Conservation (phyloP, 2,888 invertebrate genomes). For the Drosophila falleni region DNA sequence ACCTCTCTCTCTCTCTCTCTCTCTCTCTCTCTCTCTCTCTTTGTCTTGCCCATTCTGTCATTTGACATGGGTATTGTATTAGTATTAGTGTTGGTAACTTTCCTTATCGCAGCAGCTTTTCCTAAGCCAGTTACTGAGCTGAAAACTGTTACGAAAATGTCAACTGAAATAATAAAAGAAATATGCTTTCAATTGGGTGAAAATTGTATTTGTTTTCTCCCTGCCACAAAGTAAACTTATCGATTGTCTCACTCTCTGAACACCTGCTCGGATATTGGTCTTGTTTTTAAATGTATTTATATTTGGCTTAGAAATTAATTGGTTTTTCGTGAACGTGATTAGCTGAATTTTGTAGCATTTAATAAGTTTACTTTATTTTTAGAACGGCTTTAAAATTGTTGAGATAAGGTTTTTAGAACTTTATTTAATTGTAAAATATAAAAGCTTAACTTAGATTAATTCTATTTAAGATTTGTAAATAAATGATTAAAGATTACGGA, state of each 20-base stretch:
- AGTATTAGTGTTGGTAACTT: conserved; percentile 12
- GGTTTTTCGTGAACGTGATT: background rate
- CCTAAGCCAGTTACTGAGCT: conserved; percentile 38
- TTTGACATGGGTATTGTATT: conserved; percentile 20
- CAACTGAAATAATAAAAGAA: conserved; percentile 48
- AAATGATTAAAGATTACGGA: background rate
- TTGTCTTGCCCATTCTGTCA: too few species aligned
- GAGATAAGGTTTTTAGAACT: background rate
- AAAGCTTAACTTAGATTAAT: background rate
- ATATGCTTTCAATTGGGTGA: conserved; percentile 47
- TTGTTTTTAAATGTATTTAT: conserved; percentile 6
- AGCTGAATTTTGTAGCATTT: background rate
- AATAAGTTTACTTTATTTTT: too few species aligned
- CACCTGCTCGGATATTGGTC: background rate
- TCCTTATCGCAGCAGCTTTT: conserved; percentile 17
- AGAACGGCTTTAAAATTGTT: background rate
- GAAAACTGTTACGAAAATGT: conserved; percentile 33
- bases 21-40: too few species aligned
- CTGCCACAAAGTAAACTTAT: conserved; percentile 18
- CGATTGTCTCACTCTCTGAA: conserved; percentile 14
- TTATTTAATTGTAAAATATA: background rate
- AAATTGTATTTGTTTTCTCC: conserved; percentile 18
- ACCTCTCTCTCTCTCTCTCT: too few species aligned
- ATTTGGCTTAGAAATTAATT: conserved; percentile 16
- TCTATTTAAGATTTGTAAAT: too few species aligned